These are phyloP conservation scores for Nyctibius grandis DNA, from an alignment of 2,797 vertebrate genomes.

Conservation along the genomic window DNA sequence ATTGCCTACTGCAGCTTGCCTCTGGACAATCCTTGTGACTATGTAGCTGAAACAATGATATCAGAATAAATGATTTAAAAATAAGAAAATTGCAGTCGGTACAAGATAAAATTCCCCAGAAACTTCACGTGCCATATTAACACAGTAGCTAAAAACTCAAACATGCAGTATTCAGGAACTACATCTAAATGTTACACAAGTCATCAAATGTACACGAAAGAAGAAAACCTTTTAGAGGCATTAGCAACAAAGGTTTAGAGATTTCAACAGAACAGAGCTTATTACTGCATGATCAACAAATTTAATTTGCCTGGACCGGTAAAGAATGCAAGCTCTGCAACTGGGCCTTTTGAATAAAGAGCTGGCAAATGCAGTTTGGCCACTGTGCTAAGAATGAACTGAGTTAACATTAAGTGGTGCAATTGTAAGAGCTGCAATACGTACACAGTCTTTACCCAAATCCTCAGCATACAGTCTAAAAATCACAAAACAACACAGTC, in stretches of 20 bases:
- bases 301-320: not conserved
- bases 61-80: not conserved
- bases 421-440: not conserved
- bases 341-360: conserved; percentile 24
- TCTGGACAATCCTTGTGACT: not conserved
- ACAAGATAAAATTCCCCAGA: not conserved
- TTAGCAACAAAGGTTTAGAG: conserved; percentile 20
- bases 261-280: conserved; percentile 6
- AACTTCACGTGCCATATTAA: not conserved
- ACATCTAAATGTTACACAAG: not conserved
- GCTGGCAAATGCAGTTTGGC: conserved; percentile 16
- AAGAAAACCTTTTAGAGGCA: conserved; percentile 1
- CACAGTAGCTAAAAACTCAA: not conserved
- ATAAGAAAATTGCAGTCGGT: not conserved
- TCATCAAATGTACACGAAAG: not conserved
- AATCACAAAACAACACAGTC: not conserved
- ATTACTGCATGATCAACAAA: conserved; percentile 50
- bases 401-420: not conserved
- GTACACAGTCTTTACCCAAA: not conserved
- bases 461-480: not conserved
- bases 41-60: not conserved
- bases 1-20: not conserved
- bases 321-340: conserved; percentile 46
- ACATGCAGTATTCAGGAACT: not conserved
- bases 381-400: not conserved